These are phyloP conservation scores for Lithodes maja DNA, from an alignment of 2,888 invertebrate genomes.

Conservation along the genomic window DNA sequence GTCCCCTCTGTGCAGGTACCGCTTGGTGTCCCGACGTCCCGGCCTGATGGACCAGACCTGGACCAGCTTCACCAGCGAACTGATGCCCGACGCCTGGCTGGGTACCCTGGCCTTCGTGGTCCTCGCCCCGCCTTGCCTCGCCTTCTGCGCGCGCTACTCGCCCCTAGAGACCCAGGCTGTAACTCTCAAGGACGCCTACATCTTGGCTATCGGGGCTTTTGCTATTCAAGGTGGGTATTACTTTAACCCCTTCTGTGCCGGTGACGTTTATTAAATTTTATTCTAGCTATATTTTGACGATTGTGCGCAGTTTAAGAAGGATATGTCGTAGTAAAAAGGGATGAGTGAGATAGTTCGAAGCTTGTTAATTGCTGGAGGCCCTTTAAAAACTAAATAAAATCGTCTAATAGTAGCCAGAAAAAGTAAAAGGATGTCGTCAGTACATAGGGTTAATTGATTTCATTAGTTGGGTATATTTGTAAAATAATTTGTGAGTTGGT, in stretches of 20 bases:
- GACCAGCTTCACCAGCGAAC: slow-evolving; percentile 68
- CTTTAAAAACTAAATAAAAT: too few species aligned
- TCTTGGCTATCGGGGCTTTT: slow-evolving; percentile 64
- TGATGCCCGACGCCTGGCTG: slow-evolving; percentile 57
- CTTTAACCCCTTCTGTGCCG: too few species aligned
- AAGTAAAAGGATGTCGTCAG: background rate
- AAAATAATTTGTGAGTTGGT: too few species aligned
- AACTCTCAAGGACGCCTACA: slow-evolving; percentile 62
- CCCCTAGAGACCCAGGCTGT: slow-evolving; percentile 55
- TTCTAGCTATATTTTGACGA: too few species aligned
- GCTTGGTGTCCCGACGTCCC: slow-evolving; percentile 47
- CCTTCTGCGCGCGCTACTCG: slow-evolving; percentile 49
- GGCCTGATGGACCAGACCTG: slow-evolving; percentile 67
- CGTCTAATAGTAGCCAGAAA: too few species aligned
- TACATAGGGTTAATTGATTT: too few species aligned
- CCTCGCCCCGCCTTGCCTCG: slow-evolving; percentile 59
- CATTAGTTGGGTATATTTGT: too few species aligned
- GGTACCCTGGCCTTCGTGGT: slow-evolving; percentile 53
- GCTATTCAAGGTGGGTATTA: slow-evolving; percentile 58
- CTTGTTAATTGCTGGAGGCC: too few species aligned
- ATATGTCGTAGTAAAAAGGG: too few species aligned
- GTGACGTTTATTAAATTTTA: too few species aligned
- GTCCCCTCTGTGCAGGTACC: slow-evolving; percentile 36
- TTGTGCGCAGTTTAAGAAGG: too few species aligned
- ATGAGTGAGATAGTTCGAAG: too few species aligned